Evolutionary conservation across 2,888 invertebrate species (phyloP), one percentile per base, ranked within the genome.

Genomic region (Disparrhopalites patrizii): DNA sequence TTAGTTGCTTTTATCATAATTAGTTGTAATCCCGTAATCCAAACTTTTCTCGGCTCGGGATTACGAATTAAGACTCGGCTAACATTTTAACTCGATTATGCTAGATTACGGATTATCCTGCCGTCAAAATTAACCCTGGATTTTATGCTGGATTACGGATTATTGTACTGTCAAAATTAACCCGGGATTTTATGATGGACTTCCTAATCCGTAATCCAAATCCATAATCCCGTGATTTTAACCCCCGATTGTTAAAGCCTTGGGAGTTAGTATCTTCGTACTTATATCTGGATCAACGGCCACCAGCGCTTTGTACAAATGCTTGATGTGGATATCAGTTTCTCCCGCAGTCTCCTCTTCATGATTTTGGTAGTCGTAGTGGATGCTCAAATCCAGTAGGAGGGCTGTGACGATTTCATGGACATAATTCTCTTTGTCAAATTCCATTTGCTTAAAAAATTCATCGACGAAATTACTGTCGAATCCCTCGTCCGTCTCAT

Each of bases 391-490:
- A 13, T 62, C 56, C 10, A 30, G 3, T 1, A 63, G 36, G 7
- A 68, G 43, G 10, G 43, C 51, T 5, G 8, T 15, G 15, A 68
- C 40, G 27, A 68, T 43, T 27, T 65, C 66, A 28, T 63, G 43
- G 18, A 66, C 30, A 31, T 56, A 68, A 1, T 27, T 40, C 27
- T 58, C 3, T 4, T 66, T 30, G 50, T 66, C 68, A 23, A 50
- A 31, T 2, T 62, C 62, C 7, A 62, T 25, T 36, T 68, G 68
- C 40, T 27, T 56, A 8, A 25, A 30, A 8, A 68, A 52, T 30
- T 68, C 68, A n/a, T 68, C 66, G 13, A 68, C 13, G 36, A 68
- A 68, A 5, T 31, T 43, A 2, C 68, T 65, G 8, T 50, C 52
- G 7, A 66, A 43, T 28, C 68, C 68, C 23, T 68, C 65, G 28